A percentile compares a stretch with the other conserved stretches of the same genome.
Conservation (phyloP, 2,888 invertebrate genomes). For the Pollenia angustigena region DNA sequence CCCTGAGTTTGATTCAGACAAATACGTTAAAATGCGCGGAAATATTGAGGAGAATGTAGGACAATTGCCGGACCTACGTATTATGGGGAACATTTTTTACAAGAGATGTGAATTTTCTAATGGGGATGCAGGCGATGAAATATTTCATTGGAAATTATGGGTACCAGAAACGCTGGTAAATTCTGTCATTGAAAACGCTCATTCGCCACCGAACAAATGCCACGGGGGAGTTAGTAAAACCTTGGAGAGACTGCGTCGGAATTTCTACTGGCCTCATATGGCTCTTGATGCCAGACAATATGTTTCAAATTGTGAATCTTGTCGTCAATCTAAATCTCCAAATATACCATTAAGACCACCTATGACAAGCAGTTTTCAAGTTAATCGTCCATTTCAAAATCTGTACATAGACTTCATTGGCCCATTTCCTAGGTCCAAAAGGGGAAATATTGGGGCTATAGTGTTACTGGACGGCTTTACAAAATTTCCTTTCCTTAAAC, state of each 20-base stretch:
- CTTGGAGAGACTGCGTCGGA: too few species aligned
- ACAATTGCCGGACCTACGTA: neutral
- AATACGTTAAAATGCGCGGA: too few species aligned
- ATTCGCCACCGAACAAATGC: too few species aligned
- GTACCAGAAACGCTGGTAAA: neutral
- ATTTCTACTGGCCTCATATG: neutral
- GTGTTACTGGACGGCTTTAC: too few species aligned
- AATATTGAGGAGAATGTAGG: too few species aligned
- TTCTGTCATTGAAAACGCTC: neutral
- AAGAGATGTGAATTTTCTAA: neutral
- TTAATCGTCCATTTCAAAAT: constrained; percentile 43
- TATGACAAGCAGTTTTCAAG: neutral
- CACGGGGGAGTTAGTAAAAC: too few species aligned
- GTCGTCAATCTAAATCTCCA: constrained; percentile 16
- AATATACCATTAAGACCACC: constrained; percentile 8
- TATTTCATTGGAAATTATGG: neutral
- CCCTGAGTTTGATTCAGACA: too few species aligned
- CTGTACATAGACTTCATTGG: too few species aligned
- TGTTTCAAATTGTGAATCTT: neutral
- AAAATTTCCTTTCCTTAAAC: constrained; percentile 52
- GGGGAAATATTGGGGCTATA: too few species aligned
- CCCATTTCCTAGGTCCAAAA: too few species aligned
- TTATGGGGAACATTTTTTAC: neutral
- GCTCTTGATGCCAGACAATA: neutral
- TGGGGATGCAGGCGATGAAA: neutral